Percentiles rank a stretch among this genome's conserved stretches.
phyloP scores from a whole-genome alignment of 2,113 vertebrate genomes.

The Elanoides forficatus region DNA sequence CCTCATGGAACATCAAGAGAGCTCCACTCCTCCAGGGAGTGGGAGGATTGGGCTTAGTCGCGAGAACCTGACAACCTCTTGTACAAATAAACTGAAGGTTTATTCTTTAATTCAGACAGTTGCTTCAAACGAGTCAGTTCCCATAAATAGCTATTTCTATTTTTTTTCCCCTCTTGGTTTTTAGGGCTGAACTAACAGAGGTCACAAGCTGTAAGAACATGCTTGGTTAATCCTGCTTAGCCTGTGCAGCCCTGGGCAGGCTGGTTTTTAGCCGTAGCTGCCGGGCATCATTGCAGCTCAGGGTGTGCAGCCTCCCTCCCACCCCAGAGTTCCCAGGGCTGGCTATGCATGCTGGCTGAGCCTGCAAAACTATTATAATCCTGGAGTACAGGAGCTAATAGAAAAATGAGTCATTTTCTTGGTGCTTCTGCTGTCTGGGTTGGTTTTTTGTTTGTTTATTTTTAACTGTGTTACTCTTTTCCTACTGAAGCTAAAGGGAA shows the following conservation, averaged over 20 bases:
- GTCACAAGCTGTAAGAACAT: neutral
- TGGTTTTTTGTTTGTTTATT: neutral
- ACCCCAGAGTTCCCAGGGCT: neutral
- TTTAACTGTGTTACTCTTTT: neutral
- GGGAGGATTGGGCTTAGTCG: neutral
- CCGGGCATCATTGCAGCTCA: fast-evolving
- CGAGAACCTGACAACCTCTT: neutral
- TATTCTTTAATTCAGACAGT: neutral
- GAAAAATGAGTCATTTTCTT: neutral
- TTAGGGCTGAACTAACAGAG: neutral
- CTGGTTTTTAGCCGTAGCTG: neutral
- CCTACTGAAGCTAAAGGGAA: neutral
- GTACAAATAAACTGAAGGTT: neutral
- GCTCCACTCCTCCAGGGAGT: neutral
- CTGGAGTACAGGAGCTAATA: neutral
- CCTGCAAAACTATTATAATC: neutral
- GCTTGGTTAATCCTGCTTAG: neutral
- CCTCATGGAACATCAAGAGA: neutral
- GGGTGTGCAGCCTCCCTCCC: neutral
- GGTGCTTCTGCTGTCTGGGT: neutral
- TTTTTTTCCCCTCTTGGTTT: neutral
- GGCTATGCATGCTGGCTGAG: neutral
- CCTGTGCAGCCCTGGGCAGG: neutral
- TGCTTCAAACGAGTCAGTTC: neutral
- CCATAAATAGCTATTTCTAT: neutral